Conservation (phyloP, 1,140 invertebrate species). For the Tetragonula clypearis region DNA sequence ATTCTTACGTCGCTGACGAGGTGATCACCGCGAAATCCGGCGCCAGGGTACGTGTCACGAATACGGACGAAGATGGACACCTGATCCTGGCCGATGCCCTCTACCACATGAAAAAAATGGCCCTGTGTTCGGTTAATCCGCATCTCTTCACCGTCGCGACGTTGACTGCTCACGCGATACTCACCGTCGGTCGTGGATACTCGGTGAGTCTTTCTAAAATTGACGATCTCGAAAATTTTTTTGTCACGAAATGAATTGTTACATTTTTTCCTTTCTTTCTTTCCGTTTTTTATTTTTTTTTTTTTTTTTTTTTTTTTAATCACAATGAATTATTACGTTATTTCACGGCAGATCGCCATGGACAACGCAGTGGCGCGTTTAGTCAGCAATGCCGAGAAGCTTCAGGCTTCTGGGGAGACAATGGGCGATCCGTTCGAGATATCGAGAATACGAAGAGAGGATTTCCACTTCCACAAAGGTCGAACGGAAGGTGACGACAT, state of each 20-base stretch:
- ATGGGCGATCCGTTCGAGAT: conserved; percentile 96
- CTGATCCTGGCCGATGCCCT: conserved; percentile 97
- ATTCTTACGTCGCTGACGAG: conserved; percentile 96
- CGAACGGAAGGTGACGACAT: conserved; percentile 94
- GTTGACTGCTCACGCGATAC: conserved; percentile 93
- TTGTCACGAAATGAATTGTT: neutral
- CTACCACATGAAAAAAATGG: conserved; percentile 89
- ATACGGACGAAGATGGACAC: conserved; percentile 98
- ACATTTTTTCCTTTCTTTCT: neutral
- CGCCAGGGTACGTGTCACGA: conserved; percentile 91
- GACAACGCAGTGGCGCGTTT: conserved; percentile 94
- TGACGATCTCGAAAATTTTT: neutral
- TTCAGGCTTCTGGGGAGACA: conserved; percentile 88
- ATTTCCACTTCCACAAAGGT: conserved; percentile 89
- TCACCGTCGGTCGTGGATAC: conserved; percentile 90
- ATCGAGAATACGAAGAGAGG: conserved; percentile 92
- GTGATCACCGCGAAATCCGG: conserved; percentile 93
- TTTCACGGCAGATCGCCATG: conserved; percentile 84
- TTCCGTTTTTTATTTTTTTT: neutral
- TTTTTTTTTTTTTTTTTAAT: too few species aligned
- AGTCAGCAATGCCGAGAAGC: conserved; percentile 83
- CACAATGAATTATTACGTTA: neutral
- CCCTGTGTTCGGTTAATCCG: conserved; percentile 87
- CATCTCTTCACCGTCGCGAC: conserved; percentile 98
- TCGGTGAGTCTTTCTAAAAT: conserved; percentile 83